phyloP scores from a whole-genome alignment of 2,888 invertebrate genomes.

The Drosophila flavopinicola region DNA sequence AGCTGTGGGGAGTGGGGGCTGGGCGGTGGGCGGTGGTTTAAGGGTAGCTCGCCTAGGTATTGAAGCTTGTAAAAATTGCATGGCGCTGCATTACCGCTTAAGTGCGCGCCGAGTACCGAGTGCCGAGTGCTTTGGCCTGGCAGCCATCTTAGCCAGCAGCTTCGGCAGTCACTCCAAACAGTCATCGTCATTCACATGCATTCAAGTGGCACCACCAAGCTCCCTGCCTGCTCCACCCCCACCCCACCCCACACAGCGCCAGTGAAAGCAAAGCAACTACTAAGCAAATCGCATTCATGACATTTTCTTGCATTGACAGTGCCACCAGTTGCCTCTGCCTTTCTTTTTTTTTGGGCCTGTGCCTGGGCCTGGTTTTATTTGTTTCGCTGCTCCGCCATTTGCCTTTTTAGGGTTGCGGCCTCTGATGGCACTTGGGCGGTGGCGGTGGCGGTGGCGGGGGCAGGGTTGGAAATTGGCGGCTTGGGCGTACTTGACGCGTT shows the following conservation, averaged over 20 bases:
- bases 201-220: slow-evolving; percentile 53
- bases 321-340: slow-evolving; percentile 50
- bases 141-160: slow-evolving; percentile 73
- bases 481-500: slow-evolving; percentile 81
- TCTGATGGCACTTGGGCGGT: slow-evolving; percentile 4
- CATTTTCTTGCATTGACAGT: slow-evolving; percentile 76
- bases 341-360: slow-evolving; percentile 22
- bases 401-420: slow-evolving; percentile 49
- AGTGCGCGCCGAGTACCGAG: slow-evolving; percentile 54
- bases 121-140: slow-evolving; percentile 49
- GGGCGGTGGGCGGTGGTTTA: background rate
- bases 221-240: background rate
- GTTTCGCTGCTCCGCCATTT: slow-evolving; percentile 52
- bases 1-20: background rate
- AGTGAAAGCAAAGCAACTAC: slow-evolving; percentile 10
- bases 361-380: slow-evolving; percentile 38
- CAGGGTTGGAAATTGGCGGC: slow-evolving; percentile 52
- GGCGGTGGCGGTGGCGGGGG: background rate
- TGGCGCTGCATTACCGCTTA: slow-evolving; percentile 76
- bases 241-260: background rate
- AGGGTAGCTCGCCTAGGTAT: slow-evolving; percentile 64
- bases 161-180: slow-evolving; percentile 62
- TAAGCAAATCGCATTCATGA: slow-evolving; percentile 75
- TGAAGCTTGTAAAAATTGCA: slow-evolving; percentile 79
- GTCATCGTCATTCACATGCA: slow-evolving; percentile 75